These are phyloP conservation scores for Rostratula benghalensis DNA, from an alignment of 2,113 vertebrate genomes.

Conservation along the genomic window DNA sequence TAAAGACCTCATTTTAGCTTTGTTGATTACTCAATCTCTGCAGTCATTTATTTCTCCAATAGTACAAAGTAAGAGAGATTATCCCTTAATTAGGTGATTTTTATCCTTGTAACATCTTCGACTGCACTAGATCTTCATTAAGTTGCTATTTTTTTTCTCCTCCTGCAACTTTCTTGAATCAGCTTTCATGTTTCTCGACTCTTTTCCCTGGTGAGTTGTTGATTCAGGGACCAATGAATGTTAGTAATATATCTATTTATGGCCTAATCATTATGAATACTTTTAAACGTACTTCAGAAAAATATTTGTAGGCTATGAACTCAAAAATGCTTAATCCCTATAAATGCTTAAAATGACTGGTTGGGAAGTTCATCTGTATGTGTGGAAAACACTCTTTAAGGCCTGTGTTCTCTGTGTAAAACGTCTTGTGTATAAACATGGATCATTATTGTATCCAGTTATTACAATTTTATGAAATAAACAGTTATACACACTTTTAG, in stretches of 20 bases:
- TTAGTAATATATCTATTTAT: constrained; percentile 54
- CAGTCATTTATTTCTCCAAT: constrained; percentile 58
- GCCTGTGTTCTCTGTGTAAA: neutral
- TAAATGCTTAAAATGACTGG: neutral
- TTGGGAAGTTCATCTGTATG: neutral
- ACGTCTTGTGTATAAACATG: neutral
- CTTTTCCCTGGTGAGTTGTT: constrained; percentile 51
- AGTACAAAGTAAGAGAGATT: constrained; percentile 65
- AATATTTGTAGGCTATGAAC: neutral
- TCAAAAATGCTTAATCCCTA: neutral
- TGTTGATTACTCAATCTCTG: constrained; percentile 51
- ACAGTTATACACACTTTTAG: neutral
- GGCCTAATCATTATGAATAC: constrained; percentile 57
- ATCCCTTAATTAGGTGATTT: constrained; percentile 65
- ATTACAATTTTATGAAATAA: neutral
- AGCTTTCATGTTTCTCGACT: constrained; percentile 58
- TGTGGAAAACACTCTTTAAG: neutral
- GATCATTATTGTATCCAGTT: neutral
- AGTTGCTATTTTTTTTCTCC: neutral
- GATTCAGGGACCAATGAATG: constrained; percentile 56
- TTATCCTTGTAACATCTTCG: constrained; percentile 58
- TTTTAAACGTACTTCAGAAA: constrained; percentile 55
- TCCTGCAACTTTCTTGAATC: constrained; percentile 48
- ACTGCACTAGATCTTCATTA: constrained; percentile 55
- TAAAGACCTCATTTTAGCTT: constrained; percentile 50